Base-by-base conservation (phyloP, 2,888 invertebrate species). In the Macrosiphum euphorbiae region DNA sequence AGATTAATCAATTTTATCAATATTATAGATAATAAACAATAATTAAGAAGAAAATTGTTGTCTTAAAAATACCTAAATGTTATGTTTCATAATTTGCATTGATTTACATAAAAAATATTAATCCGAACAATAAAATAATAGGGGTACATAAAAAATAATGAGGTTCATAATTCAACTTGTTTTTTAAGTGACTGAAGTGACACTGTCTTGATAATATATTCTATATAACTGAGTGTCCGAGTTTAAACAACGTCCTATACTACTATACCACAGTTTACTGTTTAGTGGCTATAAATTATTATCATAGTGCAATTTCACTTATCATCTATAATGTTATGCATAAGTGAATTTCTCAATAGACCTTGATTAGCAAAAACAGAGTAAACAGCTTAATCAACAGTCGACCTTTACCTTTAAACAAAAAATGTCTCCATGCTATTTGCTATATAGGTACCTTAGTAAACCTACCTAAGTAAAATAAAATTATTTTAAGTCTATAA, bases 371-470 rank as follows among this genome's bases (percentile, higher is more conserved):
- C 11, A 47, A 89, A 47, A 58, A 88, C 16, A 88, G n/a, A 16
- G 52, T 88, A 89, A 78, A 78, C 41, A 92, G 35, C 41, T 92
- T 84, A 58, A 90, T 84, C 58, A 47, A 90, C 28, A 26, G 13
- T 58, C n/a, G 24, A 90, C 88, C 84, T 84, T 89, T 93, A 93
- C 88, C 58, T 93, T 89, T 20, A 58, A 90, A 84, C n/a, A 93
- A 47, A 93, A 86, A 86, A 91, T 91, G 86, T 91, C 85, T 91
- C 55, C 44, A n/a, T 13, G 44, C 16, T 44, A 44, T n/a, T 24
- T 13, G 44, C 16, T 44, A 44, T n/a, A 85, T 85, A 44, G 47
- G 11, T 1, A 85, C 11, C 47, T 58, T 26, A 26, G 26, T 58
- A 87, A 50, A 52, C 16, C 35, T 50, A 4, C 1, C 55, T 78